Evolutionary conservation across 2,888 invertebrate genomes (phyloP).

Genomic region (Tholera decimalis): DNA sequence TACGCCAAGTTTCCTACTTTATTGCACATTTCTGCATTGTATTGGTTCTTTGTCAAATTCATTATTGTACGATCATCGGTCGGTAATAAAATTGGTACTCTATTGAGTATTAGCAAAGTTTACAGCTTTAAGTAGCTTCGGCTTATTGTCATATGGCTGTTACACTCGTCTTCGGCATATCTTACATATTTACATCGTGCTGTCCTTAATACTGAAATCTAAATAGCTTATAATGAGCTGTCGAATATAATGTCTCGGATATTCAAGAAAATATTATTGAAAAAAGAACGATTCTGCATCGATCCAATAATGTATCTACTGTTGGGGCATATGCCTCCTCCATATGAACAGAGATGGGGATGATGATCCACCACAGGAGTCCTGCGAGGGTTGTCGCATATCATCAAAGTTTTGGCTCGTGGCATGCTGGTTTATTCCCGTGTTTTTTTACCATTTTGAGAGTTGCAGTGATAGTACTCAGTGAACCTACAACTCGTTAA

Average conservation of each 20-base stretch:
- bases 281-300: background rate
- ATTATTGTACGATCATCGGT: slow-evolving; percentile 64
- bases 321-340: no score
- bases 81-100: slow-evolving; percentile 66
- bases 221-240: background rate
- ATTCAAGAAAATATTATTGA: background rate
- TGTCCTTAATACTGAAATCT: slow-evolving; percentile 4
- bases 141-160: slow-evolving; percentile 32
- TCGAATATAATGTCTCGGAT: background rate
- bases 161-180: slow-evolving; percentile 8
- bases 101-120: slow-evolving; percentile 54
- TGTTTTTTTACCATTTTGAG: no score
- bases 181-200: slow-evolving; percentile 4
- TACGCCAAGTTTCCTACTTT: slow-evolving; percentile 19
- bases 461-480: no score
- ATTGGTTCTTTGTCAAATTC: slow-evolving; percentile 63
- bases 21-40: slow-evolving; percentile 20
- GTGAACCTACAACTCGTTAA: no score
- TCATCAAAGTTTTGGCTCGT: no score
- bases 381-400: no score
- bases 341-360: no score
- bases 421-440: no score
- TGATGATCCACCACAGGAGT: no score
- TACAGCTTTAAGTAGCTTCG: slow-evolving; percentile 41
- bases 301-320: no score